Conservation (phyloP, 2,888 invertebrate genomes). For the Volucella zonaria region DNA sequence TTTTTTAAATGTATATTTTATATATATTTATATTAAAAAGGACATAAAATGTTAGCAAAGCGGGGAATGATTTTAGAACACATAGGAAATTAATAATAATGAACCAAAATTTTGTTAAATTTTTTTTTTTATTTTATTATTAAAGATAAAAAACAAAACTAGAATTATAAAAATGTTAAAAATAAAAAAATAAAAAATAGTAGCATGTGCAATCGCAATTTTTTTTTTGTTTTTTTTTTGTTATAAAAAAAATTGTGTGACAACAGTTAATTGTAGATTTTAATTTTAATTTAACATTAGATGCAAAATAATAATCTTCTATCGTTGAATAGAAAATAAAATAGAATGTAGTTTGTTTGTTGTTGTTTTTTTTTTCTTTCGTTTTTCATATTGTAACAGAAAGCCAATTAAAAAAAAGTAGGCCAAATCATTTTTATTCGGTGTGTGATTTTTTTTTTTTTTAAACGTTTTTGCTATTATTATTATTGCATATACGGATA, state of each 20-base stretch:
- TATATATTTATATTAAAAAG: constrained; percentile 57
- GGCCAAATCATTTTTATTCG: constrained; percentile 76
- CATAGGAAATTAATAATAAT: constrained; percentile 61
- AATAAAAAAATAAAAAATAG: constrained; percentile 68
- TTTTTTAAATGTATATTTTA: constrained; percentile 20
- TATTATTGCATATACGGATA: constrained; percentile 57
- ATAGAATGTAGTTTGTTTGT: constrained; percentile 24
- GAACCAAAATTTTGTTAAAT: constrained; percentile 35
- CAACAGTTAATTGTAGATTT: constrained; percentile 33
- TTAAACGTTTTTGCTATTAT: constrained; percentile 49
- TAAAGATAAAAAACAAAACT: constrained; percentile 58
- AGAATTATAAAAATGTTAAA: constrained; percentile 55
- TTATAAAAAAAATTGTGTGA: constrained; percentile 53
- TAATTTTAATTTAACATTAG: constrained; percentile 46
- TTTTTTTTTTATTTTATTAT: constrained; percentile 12
- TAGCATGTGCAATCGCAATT: constrained; percentile 78
- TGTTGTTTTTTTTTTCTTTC: constrained; percentile 14
- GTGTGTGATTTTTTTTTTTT: constrained; percentile 6
- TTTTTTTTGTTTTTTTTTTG: constrained; percentile 64
- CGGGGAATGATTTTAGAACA: constrained; percentile 72
- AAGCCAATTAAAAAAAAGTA: constrained; percentile 68
- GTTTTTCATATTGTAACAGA: constrained; percentile 2
- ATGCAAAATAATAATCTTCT: constrained; percentile 67
- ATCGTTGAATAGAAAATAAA: constrained; percentile 37
- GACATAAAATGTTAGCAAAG: constrained; percentile 75